A percentile compares a stretch with the other conserved stretches of the same genome.
These are phyloP conservation scores for Eubasilissa regina DNA, from an alignment of 1,140 invertebrate species.

Conservation along the genomic window DNA sequence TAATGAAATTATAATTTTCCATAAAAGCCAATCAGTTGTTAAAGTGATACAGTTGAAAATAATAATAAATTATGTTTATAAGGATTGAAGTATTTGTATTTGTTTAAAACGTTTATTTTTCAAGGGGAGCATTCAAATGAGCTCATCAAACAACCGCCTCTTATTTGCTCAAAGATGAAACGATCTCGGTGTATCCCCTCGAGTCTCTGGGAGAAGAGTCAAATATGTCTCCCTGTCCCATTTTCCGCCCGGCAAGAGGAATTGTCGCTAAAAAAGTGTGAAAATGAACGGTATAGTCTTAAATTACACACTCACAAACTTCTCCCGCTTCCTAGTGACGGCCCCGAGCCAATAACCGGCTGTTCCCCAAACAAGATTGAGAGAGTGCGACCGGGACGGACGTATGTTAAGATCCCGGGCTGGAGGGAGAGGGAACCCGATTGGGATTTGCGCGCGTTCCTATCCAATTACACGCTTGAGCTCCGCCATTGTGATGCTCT, in stretches of 20 bases:
- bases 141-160: conserved; percentile 46
- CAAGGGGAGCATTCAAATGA: conserved; percentile 26
- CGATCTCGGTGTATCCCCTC: conserved; percentile 25
- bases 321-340: conserved; percentile 24
- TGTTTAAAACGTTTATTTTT: too few species aligned
- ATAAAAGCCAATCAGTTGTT: too few species aligned
- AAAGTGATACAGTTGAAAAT: too few species aligned
- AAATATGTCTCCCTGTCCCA: conserved; percentile 13
- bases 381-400: conserved; percentile 53
- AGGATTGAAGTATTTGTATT: too few species aligned
- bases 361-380: conserved; percentile 59
- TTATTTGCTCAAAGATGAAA: conserved; percentile 49
- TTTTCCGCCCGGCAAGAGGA: conserved; percentile 26
- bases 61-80: too few species aligned
- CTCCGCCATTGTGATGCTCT: conserved; percentile 61
- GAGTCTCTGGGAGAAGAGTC: conserved; percentile 6
- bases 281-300: conserved; percentile 58
- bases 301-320: conserved; percentile 57
- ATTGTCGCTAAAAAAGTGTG: conserved; percentile 58
- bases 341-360: conserved; percentile 56
- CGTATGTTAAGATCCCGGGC: conserved; percentile 50
- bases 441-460: conserved; percentile 66
- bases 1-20: too few species aligned
- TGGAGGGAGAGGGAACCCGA: conserved; percentile 63
- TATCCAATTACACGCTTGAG: conserved; percentile 74